Evolutionary conservation across 2,113 vertebrate genomes (phyloP).

Genomic region (Herpailurus yagouaroundi): DNA sequence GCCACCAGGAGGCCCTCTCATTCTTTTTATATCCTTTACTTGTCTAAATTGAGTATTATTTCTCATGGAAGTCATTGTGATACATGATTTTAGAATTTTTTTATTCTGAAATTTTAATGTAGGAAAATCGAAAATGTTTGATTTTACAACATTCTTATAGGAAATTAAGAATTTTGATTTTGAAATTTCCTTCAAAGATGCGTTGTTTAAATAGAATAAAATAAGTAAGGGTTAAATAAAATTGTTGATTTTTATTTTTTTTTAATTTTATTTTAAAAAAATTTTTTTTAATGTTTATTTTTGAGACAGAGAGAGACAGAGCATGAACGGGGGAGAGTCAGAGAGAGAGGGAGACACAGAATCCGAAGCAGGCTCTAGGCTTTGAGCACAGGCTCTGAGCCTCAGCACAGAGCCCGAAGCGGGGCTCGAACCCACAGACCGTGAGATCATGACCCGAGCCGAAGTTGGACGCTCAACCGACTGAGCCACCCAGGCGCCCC

Average conservation of each 20-base stretch:
- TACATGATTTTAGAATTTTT: neutral
- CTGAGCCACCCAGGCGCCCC: too few relatives aligned
- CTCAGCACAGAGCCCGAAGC: too few relatives aligned
- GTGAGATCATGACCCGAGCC: too few relatives aligned
- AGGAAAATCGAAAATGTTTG: neutral
- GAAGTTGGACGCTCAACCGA: too few relatives aligned
- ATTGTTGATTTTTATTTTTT: neutral
- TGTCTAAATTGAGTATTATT: neutral
- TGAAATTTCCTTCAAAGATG: constrained; percentile 4
- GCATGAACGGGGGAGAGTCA: too few relatives aligned
- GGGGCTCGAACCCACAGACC: too few relatives aligned
- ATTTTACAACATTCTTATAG: neutral
- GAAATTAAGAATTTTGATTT: neutral
- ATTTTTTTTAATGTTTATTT: too few relatives aligned
- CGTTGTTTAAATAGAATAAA: neutral
- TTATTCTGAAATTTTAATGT: neutral
- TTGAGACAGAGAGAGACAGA: too few relatives aligned
- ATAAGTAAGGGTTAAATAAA: neutral
- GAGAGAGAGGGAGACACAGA: too few relatives aligned
- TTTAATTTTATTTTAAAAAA: too few relatives aligned
- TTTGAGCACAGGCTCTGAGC: too few relatives aligned
- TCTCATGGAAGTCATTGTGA: neutral
- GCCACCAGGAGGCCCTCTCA: neutral
- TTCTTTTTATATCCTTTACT: neutral
- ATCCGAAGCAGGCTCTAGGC: too few relatives aligned